These are phyloP conservation scores for Smutsia gigantea DNA, from an alignment of 2,797 vertebrate species.

Conservation along the genomic window DNA sequence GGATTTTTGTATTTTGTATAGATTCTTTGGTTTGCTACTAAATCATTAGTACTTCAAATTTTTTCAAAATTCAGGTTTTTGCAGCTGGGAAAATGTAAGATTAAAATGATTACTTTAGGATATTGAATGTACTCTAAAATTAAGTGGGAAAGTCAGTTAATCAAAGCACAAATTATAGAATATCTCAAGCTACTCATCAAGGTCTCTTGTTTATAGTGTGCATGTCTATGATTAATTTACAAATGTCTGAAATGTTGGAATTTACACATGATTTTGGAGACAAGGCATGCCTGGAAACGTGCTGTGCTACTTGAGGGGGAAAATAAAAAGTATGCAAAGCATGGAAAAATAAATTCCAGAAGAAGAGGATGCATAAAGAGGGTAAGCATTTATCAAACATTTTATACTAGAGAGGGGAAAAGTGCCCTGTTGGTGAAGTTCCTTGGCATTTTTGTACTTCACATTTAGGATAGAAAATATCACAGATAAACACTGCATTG, in stretches of 20 bases:
- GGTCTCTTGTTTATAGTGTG: conserved; percentile 48
- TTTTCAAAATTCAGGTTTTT: conserved; percentile 8
- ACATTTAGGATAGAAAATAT: conserved; percentile 60
- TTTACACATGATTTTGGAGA: conserved; percentile 13
- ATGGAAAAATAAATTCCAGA: conserved; percentile 32
- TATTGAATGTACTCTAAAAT: conserved; percentile 66
- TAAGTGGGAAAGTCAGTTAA: conserved; percentile 58
- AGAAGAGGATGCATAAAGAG: not conserved
- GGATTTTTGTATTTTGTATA: conserved; percentile 21
- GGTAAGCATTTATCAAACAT: conserved; percentile 41
- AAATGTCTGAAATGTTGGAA: conserved; percentile 6
- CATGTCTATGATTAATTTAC: conserved; percentile 59
- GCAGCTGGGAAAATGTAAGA: conserved; percentile 50
- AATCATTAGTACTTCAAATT: conserved; percentile 27
- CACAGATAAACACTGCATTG: conserved; percentile 69
- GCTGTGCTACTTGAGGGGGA: not conserved
- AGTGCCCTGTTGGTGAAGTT: not conserved
- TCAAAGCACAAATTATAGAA: conserved; percentile 70
- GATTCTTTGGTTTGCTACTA: conserved; percentile 39
- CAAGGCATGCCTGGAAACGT: not conserved
- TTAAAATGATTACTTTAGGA: conserved; percentile 57
- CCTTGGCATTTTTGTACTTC: not conserved
- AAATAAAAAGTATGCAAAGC: not conserved
- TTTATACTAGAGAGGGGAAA: not conserved
- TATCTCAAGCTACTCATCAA: conserved; percentile 58